Evolutionary conservation across 2,113 vertebrate species (phyloP), one percentile per base, ranked within the genome.

Genomic region (Psammodynastes pulverulentus): DNA sequence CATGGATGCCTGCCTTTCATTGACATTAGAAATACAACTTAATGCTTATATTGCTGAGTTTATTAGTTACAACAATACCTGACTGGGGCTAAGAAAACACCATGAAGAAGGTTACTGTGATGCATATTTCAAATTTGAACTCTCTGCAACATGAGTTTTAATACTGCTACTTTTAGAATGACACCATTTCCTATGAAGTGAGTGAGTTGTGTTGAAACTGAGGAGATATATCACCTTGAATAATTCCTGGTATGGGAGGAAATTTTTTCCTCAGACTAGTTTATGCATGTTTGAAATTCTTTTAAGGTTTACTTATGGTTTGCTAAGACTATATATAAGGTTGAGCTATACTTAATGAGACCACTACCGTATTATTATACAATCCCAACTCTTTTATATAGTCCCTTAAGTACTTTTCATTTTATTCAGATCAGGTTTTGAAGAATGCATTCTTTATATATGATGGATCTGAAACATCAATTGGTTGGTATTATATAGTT

Each of bases 401-500:
- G 51, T 85, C 88, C 91, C 58, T 53, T n/a, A 94, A 95, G 94
- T 86, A 89, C 87, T 91, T 91, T 94, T 93, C 56, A 67, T 51
- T 52, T 89, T 91, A 52, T 46, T 72, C 91, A 58, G 86, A 88
- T 93, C 95, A 95, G 93, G 89, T 94, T 90, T 89, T 90, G 6
- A 95, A 92, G 90, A 96, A 93, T 93, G 91, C 84, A 85, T 46
- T 88, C 24, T 88, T 54, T 92, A 51, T 58, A 90, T 51, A 52
- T 90, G 67, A 86, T 53, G 12, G 26, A 85, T 87, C 0, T 56
- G 91, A 85, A 85, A 92, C 26, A 26, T 91, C 94, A 90, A 95
- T 95, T 94, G 95, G 88, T 91, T 94, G 94, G 87, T 91, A 92
- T 94, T 93, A 95, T 96, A 95, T 92, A 95, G 62, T 86, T 89